Evolutionary conservation across 2,113 vertebrate genomes (phyloP), one percentile per base, ranked within the genome.

Genomic region (Cyanistes caeruleus): DNA sequence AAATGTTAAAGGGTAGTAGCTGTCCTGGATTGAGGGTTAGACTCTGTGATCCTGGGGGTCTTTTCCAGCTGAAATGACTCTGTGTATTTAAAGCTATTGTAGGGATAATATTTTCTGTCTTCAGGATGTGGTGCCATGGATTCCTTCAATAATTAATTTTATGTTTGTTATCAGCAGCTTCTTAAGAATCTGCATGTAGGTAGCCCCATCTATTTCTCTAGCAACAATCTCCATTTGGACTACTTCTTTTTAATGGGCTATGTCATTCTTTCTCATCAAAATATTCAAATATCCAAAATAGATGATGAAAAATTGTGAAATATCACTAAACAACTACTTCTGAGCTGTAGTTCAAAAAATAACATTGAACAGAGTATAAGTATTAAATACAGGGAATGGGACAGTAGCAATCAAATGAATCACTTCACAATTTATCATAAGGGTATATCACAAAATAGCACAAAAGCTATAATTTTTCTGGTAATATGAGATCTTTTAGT

Each of bases 21-120:
- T 37, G 21, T 23, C 35, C 51, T 6, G 33, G 51, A 13, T 33
- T 28, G 37, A 37, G 12, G 68, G 28, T 51, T 27, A 19, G 22
- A 33, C 12, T 23, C 19, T 0, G 1, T 37, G 31, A 58, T 73
- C 0, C 0, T 9, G 7, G 37, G 44, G 27, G 23, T 44, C 15
- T 59, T 73, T n/a, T 59, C 44, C 23, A 59, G 30, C 13, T 1
- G 4, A 67, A 74, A 51, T 44, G 8, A 11, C 39, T 44, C 44
- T 19, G 43, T 37, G 10, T 44, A 52, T 65, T 65, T 28, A 69
- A 81, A 86, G 15, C 4, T 77, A 22, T 62, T 4, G 9, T 22
- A 84, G 7, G 58, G 43, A 52, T 64, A 30, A 41, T 20, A 46
- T 77, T 82, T 89, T 59, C 37, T 39, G 31, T 2, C 15, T 67